Evolutionary conservation across 2,797 vertebrate genomes (phyloP).

Genomic region (Vireo griseus): DNA sequence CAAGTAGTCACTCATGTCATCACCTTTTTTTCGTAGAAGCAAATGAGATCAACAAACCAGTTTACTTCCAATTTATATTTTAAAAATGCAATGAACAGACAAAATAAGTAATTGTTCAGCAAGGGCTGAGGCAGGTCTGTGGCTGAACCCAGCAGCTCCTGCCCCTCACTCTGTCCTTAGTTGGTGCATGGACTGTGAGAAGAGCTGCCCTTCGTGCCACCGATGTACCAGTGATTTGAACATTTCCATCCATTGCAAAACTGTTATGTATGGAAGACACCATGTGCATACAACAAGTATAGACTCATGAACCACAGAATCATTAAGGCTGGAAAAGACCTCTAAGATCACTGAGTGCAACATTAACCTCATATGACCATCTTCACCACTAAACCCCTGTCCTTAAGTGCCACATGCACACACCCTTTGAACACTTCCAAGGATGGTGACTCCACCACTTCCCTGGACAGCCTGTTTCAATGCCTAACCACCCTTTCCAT

Average conservation of each 20-base stretch:
- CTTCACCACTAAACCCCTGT: background rate
- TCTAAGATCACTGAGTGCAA: background rate
- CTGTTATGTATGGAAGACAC: rapidly evolving
- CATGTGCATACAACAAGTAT: background rate
- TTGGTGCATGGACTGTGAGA: background rate
- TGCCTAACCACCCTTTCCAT: background rate
- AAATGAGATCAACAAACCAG: background rate
- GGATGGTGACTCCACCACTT: background rate
- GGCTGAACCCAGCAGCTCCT: background rate
- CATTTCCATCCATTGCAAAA: background rate
- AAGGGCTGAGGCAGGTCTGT: background rate
- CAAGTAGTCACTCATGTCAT: rapidly evolving
- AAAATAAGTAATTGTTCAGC: background rate
- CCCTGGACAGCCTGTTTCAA: background rate
- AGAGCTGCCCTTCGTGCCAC: rapidly evolving
- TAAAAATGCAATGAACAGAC: background rate
- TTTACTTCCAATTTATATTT: background rate
- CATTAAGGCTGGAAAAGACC: background rate
- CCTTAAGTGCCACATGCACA: background rate
- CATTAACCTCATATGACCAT: background rate
- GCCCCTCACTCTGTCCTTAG: background rate
- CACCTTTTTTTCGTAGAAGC: background rate
- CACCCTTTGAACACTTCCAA: background rate
- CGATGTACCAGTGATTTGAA: background rate
- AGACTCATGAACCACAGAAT: background rate